Conservation (phyloP, 1,140 invertebrate genomes). For the Holotrichia oblita region DNA sequence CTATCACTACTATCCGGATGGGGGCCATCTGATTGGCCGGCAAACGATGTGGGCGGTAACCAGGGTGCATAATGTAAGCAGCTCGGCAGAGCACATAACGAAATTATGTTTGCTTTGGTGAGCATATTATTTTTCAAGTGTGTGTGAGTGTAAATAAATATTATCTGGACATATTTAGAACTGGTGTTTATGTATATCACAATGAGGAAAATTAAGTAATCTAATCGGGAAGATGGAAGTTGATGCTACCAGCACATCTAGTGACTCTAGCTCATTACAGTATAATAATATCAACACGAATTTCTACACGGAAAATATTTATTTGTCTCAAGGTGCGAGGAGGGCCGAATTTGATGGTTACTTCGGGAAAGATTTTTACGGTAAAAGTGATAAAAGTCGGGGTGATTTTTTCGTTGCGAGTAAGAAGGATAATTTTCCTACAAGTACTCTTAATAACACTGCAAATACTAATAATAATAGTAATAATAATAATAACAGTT, state of each 20-base stretch:
- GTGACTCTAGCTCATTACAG: slow-evolving; percentile 54
- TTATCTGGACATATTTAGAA: neutral
- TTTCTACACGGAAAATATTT: slow-evolving; percentile 56
- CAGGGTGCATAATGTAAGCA: slow-evolving; percentile 26
- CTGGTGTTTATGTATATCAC: neutral
- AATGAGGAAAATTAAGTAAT: neutral
- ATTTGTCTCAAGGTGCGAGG: slow-evolving; percentile 47
- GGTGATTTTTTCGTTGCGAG: slow-evolving; percentile 41
- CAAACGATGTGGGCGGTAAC: slow-evolving; percentile 16
- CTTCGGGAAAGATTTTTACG: slow-evolving; percentile 47
- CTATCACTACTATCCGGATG: neutral
- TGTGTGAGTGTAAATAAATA: neutral
- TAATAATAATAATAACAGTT: slow-evolving; percentile 45
- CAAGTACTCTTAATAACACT: neutral
- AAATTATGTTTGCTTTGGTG: slow-evolving; percentile 39
- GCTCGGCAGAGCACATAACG: slow-evolving; percentile 30
- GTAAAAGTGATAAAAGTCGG: slow-evolving; percentile 47
- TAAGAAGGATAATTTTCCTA: slow-evolving; percentile 25
- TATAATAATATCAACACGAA: slow-evolving; percentile 47
- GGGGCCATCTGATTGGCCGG: neutral
- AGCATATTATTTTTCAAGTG: slow-evolving; percentile 31
- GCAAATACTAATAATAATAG: slow-evolving; percentile 42
- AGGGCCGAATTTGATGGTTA: slow-evolving; percentile 54
- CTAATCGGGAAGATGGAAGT: slow-evolving; percentile 52
- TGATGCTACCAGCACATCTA: slow-evolving; percentile 56